Conservation (phyloP, 2,113 vertebrate genomes). For the Calonectris borealis region DNA sequence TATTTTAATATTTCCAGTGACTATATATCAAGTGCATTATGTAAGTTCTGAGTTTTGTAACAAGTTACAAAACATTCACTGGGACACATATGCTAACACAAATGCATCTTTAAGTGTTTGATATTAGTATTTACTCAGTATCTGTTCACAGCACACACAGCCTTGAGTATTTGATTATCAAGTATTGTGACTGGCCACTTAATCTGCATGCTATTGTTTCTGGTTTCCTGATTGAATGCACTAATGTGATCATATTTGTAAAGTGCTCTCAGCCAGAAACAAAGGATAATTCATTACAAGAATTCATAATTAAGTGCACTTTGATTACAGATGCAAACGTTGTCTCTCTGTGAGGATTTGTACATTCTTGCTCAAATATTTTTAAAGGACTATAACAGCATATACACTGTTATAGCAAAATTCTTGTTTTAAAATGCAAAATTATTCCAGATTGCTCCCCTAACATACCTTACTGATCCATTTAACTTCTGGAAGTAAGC, state of each 20-base stretch:
- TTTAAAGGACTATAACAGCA: not conserved
- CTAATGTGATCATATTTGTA: conserved; percentile 40
- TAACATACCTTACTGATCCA: not conserved
- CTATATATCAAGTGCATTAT: not conserved
- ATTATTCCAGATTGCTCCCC: not conserved
- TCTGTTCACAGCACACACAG: not conserved
- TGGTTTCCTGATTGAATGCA: conserved; percentile 53
- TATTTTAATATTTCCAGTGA: not conserved
- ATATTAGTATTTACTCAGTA: not conserved
- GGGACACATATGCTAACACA: not conserved
- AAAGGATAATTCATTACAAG: conserved; percentile 33
- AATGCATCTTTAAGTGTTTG: not conserved
- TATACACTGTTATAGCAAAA: not conserved
- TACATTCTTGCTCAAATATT: not conserved
- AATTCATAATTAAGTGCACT: conserved; percentile 31
- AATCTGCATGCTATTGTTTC: conserved; percentile 50
- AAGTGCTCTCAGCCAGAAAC: conserved; percentile 6
- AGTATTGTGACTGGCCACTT: conserved; percentile 46
- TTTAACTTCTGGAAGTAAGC: not conserved
- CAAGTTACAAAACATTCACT: not conserved
- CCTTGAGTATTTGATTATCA: conserved; percentile 40
- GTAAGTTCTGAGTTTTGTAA: conserved; percentile 6
- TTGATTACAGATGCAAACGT: not conserved
- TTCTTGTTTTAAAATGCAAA: not conserved
- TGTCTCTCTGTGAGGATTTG: not conserved